A percentile compares a stretch with the other conserved stretches of the same genome.
Conservation (phyloP, 2,113 vertebrate genomes). For the Triplophysa rosa region DNA sequence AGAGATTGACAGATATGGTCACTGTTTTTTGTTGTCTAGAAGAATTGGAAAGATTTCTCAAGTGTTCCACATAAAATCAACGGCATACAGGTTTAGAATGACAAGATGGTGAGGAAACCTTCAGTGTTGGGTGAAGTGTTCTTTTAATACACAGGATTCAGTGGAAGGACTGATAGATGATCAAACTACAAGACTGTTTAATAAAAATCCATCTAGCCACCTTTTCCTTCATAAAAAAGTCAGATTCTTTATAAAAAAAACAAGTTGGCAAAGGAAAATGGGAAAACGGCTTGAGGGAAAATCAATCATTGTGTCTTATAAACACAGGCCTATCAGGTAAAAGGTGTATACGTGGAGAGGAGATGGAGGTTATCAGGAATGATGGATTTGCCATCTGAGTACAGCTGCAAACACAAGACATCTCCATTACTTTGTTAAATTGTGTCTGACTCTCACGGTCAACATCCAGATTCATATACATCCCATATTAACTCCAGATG, state of each 20-base stretch:
- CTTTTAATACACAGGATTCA: no score
- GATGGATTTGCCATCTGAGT: constrained; percentile 47
- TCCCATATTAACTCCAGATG: constrained; percentile 62
- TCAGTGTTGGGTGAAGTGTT: no score
- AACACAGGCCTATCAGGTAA: constrained; percentile 37
- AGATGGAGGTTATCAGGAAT: constrained; percentile 45
- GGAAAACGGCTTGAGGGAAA: not conserved
- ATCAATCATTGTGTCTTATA: not conserved
- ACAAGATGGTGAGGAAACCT: no score
- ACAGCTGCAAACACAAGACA: constrained; percentile 66
- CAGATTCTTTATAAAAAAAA: not conserved
- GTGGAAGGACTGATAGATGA: not conserved
- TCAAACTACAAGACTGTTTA: not conserved
- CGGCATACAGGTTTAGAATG: no score
- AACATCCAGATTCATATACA: constrained; percentile 63
- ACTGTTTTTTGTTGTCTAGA: no score
- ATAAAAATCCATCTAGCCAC: not conserved
- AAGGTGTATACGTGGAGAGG: constrained; percentile 33
- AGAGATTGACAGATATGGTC: no score
- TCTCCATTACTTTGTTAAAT: constrained; percentile 75
- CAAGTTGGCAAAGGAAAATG: not conserved
- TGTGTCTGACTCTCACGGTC: constrained; percentile 72
- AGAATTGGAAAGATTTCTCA: no score
- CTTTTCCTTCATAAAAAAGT: no score
- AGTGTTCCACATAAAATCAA: no score